phyloP scores from a whole-genome alignment of 1,140 invertebrate genomes.

The Eufriesea mexicana region DNA sequence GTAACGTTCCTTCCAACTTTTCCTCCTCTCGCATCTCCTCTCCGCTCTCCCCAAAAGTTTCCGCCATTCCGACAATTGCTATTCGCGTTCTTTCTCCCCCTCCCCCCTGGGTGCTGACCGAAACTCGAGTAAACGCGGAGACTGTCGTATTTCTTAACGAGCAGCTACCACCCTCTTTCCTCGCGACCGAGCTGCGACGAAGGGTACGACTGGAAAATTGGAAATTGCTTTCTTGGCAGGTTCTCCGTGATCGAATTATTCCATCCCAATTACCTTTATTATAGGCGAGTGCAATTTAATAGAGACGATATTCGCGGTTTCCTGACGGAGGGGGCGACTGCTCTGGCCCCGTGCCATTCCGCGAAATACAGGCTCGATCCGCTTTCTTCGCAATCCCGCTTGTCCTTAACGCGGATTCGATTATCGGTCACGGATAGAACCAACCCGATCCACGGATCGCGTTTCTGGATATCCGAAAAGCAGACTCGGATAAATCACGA shows the following conservation, averaged over 20 bases:
- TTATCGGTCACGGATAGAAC: too few relatives aligned
- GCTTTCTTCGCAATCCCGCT: neutral
- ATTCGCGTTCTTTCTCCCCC: too few relatives aligned
- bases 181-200: neutral
- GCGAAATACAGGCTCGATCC: constrained; percentile 9
- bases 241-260: constrained; percentile 1
- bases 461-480: neutral
- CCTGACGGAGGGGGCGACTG: neutral
- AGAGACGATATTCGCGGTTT: constrained; percentile 28
- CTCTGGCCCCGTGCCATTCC: constrained; percentile 22
- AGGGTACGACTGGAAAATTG: neutral
- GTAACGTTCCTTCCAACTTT: too few relatives aligned
- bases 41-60: too few relatives aligned
- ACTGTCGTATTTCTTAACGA: too few relatives aligned
- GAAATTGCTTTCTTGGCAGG: constrained; percentile 21
- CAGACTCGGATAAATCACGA: too few relatives aligned
- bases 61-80: too few relatives aligned
- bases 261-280: constrained; percentile 14
- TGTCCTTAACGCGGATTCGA: constrained; percentile 34
- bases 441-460: neutral
- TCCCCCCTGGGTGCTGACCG: too few relatives aligned
- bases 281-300: constrained; percentile 10
- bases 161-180: too few relatives aligned
- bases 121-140: too few relatives aligned
- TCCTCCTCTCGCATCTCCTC: too few relatives aligned